phyloP scores from a whole-genome alignment of 2,797 vertebrate genomes.

The Urocyon cinereoargenteus region DNA sequence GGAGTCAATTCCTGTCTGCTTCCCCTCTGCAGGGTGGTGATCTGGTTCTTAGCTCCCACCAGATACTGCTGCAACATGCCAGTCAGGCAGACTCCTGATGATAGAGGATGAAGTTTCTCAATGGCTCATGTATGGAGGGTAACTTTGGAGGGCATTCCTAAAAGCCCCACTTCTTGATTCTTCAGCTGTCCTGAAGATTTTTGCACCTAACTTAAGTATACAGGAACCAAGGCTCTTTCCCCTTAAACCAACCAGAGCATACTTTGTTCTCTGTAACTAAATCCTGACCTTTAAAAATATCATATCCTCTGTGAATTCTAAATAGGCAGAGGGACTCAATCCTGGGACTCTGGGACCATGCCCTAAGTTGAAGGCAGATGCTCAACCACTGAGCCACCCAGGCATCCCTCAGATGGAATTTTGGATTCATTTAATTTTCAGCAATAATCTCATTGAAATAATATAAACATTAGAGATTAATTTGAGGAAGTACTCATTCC shows the following conservation, averaged over 20 bases:
- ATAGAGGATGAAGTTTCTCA: neutral
- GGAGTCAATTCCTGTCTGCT: neutral
- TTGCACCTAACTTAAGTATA: neutral
- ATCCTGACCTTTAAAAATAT: constrained; percentile 66
- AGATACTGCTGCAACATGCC: neutral
- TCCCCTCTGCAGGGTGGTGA: neutral
- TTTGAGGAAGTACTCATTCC: neutral
- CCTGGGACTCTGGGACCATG: too few species aligned
- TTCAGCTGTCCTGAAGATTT: neutral
- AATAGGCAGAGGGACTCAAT: too few species aligned
- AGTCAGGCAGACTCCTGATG: neutral
- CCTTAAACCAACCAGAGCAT: neutral
- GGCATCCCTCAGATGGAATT: neutral
- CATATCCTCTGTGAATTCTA: neutral
- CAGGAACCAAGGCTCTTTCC: neutral
- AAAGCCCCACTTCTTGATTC: neutral
- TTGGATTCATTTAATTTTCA: neutral
- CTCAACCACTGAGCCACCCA: too few species aligned
- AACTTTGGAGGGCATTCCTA: neutral
- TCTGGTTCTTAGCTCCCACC: neutral
- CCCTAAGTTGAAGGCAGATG: too few species aligned
- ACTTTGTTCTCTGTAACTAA: neutral
- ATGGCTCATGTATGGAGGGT: neutral
- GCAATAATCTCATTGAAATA: neutral
- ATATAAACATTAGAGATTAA: neutral